Conservation (phyloP, 2,113 vertebrate genomes). For the Laticauda colubrina region DNA sequence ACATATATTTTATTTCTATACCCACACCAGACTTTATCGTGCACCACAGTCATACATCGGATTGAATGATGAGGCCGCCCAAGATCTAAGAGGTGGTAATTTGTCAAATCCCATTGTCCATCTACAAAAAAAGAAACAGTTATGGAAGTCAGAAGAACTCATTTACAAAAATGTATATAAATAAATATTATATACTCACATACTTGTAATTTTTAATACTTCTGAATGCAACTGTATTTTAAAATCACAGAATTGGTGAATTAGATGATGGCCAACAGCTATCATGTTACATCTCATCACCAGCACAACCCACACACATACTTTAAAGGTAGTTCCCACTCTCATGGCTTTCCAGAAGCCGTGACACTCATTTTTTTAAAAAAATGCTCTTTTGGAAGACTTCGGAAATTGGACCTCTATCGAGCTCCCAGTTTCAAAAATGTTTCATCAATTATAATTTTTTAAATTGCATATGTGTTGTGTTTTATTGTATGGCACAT, state of each 20-base stretch:
- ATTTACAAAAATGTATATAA: background rate
- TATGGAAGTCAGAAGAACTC: background rate
- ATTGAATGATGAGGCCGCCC: constrained; percentile 91
- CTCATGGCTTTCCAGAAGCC: background rate
- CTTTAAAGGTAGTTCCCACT: background rate
- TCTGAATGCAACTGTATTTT: background rate
- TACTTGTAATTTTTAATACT: background rate
- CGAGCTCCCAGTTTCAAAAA: background rate
- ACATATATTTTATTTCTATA: constrained; percentile 97
- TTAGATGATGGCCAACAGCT: background rate
- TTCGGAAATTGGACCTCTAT: background rate
- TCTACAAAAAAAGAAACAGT: constrained; percentile 69
- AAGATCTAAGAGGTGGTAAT: constrained; percentile 94
- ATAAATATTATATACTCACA: background rate
- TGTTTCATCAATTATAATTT: background rate
- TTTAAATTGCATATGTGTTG: background rate
- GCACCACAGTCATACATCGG: constrained; percentile 95
- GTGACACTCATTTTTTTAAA: background rate
- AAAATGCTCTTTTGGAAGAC: background rate
- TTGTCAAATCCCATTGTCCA: constrained; percentile 96
- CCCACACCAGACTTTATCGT: constrained; percentile 98
- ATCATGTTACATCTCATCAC: background rate
- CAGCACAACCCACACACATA: background rate
- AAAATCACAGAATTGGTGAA: background rate
- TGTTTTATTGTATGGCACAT: background rate